Evolutionary conservation across 2,888 invertebrate species (phyloP).

Genomic region (Miltochrista miniata): DNA sequence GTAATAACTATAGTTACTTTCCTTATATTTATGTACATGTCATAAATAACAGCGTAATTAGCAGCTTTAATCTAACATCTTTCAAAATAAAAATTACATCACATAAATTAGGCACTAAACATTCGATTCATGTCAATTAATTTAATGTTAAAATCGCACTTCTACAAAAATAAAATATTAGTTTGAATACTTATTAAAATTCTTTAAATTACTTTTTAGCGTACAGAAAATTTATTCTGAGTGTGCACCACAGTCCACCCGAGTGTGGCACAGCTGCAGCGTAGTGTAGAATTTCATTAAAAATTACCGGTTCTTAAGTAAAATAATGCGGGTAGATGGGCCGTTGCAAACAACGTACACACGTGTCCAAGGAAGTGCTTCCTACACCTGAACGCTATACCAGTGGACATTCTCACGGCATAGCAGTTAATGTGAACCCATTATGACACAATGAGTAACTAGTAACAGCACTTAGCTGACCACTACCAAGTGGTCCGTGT

Average conservation of each 20-base stretch:
- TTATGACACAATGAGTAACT: slow-evolving; percentile 60
- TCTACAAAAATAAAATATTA: background rate
- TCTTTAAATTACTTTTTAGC: slow-evolving; percentile 59
- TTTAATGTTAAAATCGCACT: no score
- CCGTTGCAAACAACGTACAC: slow-evolving; percentile 64
- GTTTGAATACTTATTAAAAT: slow-evolving; percentile 39
- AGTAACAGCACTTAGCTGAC: slow-evolving; percentile 61
- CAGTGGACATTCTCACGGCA: slow-evolving; percentile 70
- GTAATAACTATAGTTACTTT: no score
- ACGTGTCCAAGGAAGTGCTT: slow-evolving; percentile 70
- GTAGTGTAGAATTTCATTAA: slow-evolving; percentile 77
- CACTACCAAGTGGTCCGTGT: slow-evolving; percentile 36
- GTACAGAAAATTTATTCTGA: slow-evolving; percentile 62
- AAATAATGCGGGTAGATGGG: slow-evolving; percentile 74
- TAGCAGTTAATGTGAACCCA: slow-evolving; percentile 56
- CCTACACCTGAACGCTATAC: slow-evolving; percentile 64
- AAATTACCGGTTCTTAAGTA: slow-evolving; percentile 70
- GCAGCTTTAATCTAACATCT: no score
- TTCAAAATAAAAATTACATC: no score
- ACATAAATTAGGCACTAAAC: no score
- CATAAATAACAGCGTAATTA: no score
- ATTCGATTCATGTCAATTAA: no score
- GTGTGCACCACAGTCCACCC: slow-evolving; percentile 49
- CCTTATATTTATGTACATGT: no score
- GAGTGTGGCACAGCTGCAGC: slow-evolving; percentile 74